These are phyloP conservation scores for Zeuzera pyrina DNA, from an alignment of 2,888 invertebrate species.

Conservation along the genomic window DNA sequence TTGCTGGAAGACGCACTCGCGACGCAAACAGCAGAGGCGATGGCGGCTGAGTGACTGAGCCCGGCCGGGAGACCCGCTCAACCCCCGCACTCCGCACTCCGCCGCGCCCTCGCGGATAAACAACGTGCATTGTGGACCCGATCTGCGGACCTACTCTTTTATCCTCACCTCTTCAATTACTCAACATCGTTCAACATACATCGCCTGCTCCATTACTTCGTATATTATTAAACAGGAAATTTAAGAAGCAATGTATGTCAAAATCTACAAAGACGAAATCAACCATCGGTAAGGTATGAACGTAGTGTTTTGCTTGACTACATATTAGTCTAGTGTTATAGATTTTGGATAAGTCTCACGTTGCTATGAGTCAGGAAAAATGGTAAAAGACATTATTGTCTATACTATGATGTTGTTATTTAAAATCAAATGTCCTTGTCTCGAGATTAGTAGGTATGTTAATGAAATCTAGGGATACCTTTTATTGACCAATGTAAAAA, in stretches of 20 bases:
- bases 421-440: no score
- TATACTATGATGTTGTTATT: no score
- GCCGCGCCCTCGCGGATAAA: slow-evolving; percentile 64
- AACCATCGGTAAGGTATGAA: no score
- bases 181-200: slow-evolving; percentile 18
- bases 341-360: slow-evolving; percentile 54
- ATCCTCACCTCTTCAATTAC: no score
- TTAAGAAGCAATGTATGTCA: background rate
- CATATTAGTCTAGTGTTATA: slow-evolving; percentile 57
- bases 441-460: no score
- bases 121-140: slow-evolving; percentile 70
- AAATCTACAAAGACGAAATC: background rate
- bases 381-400: no score
- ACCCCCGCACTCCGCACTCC: slow-evolving; percentile 27
- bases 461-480: no score
- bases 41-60: slow-evolving; percentile 52
- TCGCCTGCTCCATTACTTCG: background rate
- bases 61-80: slow-evolving; percentile 55
- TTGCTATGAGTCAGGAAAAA: slow-evolving; percentile 37
- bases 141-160: slow-evolving; percentile 52
- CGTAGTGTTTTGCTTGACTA: slow-evolving; percentile 48
- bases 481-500: no score
- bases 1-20: slow-evolving; percentile 46
- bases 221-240: background rate
- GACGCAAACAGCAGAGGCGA: slow-evolving; percentile 40